Conservation (phyloP, 2,888 invertebrate genomes). For the Hetaerina titia region DNA sequence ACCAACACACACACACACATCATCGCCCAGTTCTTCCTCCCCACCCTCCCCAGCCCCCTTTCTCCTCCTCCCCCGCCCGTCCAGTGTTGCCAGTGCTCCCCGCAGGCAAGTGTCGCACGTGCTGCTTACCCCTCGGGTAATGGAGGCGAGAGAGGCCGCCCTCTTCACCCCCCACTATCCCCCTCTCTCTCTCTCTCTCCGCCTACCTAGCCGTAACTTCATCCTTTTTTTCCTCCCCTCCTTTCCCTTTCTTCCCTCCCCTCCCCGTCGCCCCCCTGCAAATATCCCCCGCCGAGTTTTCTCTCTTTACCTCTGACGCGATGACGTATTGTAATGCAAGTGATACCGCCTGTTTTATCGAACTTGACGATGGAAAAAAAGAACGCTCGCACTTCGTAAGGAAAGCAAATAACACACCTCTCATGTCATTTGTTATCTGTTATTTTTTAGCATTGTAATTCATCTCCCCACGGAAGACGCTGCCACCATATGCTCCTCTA, state of each 20-base stretch:
- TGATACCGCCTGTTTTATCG: neutral
- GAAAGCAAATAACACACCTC: neutral
- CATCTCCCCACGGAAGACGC: neutral
- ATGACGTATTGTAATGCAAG: neutral
- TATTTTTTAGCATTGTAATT: neutral
- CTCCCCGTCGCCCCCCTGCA: neutral
- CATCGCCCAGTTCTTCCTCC: neutral
- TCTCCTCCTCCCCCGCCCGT: neutral
- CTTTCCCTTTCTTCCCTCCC: neutral
- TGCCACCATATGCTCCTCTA: neutral
- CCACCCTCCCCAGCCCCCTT: neutral
- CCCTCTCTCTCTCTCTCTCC: neutral
- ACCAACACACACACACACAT: neutral
- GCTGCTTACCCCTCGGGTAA: conserved; percentile 25
- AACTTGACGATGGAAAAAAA: neutral
- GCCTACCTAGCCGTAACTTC: neutral
- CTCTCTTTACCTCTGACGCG: neutral
- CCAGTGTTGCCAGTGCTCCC: conserved; percentile 33
- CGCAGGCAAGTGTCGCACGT: conserved; percentile 28
- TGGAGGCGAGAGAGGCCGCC: neutral
- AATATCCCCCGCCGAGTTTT: neutral
- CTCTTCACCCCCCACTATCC: too few species aligned
- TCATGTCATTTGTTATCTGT: neutral
- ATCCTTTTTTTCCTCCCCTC: neutral
- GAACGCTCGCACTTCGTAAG: neutral